phyloP scores from a whole-genome alignment of 2,888 invertebrate species.

The Drosophila melanosoma region DNA sequence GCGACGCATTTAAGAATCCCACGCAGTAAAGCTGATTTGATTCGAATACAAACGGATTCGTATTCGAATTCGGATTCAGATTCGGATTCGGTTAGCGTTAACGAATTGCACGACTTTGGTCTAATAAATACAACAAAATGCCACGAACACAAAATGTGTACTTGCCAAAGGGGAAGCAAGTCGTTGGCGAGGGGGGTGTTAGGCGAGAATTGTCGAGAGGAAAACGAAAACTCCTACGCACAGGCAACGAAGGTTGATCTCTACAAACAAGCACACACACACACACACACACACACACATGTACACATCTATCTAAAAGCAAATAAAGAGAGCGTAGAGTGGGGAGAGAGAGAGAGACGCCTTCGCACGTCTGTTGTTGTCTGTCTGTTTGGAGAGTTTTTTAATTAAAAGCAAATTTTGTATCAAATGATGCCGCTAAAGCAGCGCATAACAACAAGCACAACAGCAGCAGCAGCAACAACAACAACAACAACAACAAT shows the following conservation, averaged over 20 bases:
- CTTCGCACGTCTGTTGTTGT: conserved; percentile 25
- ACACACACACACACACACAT: not conserved
- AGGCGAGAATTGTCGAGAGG: conserved; percentile 38
- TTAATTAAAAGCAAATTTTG: conserved; percentile 76
- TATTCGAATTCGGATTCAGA: not conserved
- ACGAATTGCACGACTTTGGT: conserved; percentile 79
- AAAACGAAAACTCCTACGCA: conserved; percentile 72
- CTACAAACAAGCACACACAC: conserved; percentile 10
- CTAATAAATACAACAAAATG: conserved; percentile 63
- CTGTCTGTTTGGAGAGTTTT: conserved; percentile 62
- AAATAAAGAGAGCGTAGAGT: conserved; percentile 5
- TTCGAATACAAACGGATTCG: conserved; percentile 17
- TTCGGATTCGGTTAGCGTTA: conserved; percentile 68
- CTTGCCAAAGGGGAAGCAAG: not conserved
- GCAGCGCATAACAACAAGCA: conserved; percentile 34
- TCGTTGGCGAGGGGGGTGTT: not conserved
- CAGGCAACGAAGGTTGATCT: conserved; percentile 70
- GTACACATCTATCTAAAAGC: not conserved
- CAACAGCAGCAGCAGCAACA: conserved; percentile 31
- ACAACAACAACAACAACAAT: conserved; percentile 60
- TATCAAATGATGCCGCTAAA: conserved; percentile 67
- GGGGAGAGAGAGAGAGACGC: conserved; percentile 17
- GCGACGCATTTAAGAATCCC: conserved; percentile 71
- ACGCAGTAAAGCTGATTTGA: conserved; percentile 64
- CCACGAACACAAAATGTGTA: conserved; percentile 7